Conservation (phyloP, 2,113 vertebrate species). For the Podarcis raffonei region DNA sequence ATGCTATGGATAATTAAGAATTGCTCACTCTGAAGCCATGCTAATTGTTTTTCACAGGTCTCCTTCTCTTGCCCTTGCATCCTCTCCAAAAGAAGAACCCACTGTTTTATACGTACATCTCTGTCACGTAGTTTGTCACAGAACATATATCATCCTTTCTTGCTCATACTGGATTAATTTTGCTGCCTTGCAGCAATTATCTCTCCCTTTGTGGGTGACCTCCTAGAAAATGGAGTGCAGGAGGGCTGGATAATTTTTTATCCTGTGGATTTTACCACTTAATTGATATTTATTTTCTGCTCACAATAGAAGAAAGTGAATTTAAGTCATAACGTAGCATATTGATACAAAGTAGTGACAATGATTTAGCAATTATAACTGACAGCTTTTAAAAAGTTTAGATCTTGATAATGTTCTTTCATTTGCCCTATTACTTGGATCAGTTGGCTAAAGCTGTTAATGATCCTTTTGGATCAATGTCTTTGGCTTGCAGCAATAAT, state of each 20-base stretch:
- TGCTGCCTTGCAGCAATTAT: conserved; percentile 77
- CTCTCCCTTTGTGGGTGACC: conserved; percentile 71
- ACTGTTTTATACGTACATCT: conserved; percentile 74
- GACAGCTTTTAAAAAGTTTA: conserved; percentile 69
- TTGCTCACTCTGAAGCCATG: conserved; percentile 68
- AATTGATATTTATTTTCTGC: conserved; percentile 63
- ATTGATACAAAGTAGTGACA: conserved; percentile 48
- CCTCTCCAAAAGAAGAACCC: conserved; percentile 72
- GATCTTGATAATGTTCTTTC: conserved; percentile 71
- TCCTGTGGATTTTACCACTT: conserved; percentile 55
- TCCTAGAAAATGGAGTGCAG: conserved; percentile 72
- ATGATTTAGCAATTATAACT: conserved; percentile 49
- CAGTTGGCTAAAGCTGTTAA: conserved; percentile 80
- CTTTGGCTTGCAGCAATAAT: conserved; percentile 79
- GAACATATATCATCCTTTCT: conserved; percentile 81
- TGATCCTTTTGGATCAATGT: conserved; percentile 82
- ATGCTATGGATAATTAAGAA: conserved; percentile 83
- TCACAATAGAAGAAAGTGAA: conserved; percentile 53
- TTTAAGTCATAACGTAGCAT: conserved; percentile 57
- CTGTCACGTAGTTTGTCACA: conserved; percentile 78
- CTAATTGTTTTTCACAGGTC: conserved; percentile 80
- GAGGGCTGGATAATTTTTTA: conserved; percentile 49
- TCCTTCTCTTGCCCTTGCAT: conserved; percentile 73
- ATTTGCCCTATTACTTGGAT: conserved; percentile 77
- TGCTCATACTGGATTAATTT: conserved; percentile 74